phyloP scores from a whole-genome alignment of 1,140 invertebrate genomes.

The Cataglyphis hispanica region DNA sequence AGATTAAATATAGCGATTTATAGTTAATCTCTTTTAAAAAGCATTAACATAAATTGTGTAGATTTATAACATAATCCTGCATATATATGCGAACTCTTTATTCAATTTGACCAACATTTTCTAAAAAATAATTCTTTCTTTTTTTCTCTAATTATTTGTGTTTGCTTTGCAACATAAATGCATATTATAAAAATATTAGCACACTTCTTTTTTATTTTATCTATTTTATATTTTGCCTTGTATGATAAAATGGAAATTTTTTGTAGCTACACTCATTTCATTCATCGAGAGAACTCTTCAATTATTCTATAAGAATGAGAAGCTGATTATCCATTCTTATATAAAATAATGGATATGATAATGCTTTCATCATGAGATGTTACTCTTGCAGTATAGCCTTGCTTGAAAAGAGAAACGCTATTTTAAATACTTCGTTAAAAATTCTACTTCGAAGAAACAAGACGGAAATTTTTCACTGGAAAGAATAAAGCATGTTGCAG shows the following conservation, averaged over 20 bases:
- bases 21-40: conserved; percentile 13
- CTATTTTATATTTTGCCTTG: not conserved
- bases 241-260: not conserved
- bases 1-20: not conserved
- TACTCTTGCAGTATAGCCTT: not conserved
- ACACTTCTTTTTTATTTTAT: not conserved
- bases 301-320: conserved; percentile 6
- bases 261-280: not conserved
- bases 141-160: not conserved
- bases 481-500: conserved; percentile 48
- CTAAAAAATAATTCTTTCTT: not conserved
- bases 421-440: conserved; percentile 36
- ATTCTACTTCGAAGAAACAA: conserved; percentile 31
- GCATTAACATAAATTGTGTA: not conserved
- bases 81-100: not conserved
- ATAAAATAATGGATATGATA: conserved; percentile 22
- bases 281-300: not conserved
- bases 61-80: not conserved
- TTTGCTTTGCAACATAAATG: not conserved
- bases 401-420: conserved; percentile 26
- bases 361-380: conserved; percentile 18
- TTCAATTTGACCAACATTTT: not conserved
- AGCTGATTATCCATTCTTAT: conserved; percentile 33
- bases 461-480: conserved; percentile 24
- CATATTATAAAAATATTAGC: not conserved